Conservation (phyloP, 37 sponge, comb jelly and placozoan species). For the Bolinopsis microptera region DNA sequence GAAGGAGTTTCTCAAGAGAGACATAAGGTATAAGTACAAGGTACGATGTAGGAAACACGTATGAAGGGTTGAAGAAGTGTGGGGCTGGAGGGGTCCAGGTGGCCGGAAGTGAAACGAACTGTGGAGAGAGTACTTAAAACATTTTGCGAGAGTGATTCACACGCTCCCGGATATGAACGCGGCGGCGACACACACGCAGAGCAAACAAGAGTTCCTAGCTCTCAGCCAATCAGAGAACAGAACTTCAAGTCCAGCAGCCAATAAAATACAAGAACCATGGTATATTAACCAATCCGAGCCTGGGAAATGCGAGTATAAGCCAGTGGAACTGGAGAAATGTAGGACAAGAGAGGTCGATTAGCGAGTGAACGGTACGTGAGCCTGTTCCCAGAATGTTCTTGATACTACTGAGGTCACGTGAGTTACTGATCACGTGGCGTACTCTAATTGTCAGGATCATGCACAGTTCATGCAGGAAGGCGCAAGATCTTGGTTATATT, state of each 20-base stretch:
- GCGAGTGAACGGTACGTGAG: too few species aligned
- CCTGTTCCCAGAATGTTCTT: too few species aligned
- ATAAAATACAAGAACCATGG: not conserved
- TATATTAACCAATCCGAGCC: not conserved
- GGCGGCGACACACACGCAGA: too few species aligned
- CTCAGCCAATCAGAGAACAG: not conserved
- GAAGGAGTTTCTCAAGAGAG: too few species aligned
- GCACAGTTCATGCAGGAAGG: too few species aligned
- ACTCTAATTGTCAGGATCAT: too few species aligned
- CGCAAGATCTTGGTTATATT: too few species aligned
- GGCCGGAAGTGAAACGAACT: not conserved
- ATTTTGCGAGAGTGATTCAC: not conserved
- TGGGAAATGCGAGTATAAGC: too few species aligned
- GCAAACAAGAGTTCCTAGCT: not conserved
- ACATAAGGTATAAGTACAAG: too few species aligned
- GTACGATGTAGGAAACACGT: not conserved
- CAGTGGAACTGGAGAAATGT: too few species aligned
- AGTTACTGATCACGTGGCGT: too few species aligned
- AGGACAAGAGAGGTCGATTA: not conserved
- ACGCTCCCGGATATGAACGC: not conserved
- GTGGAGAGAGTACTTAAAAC: not conserved
- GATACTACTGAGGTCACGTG: too few species aligned
- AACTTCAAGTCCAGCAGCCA: not conserved
- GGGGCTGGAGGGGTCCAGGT: not conserved
- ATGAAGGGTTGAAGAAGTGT: not conserved